Base-by-base conservation (phyloP, 2,888 invertebrate genomes). In the Mimas tiliae region DNA sequence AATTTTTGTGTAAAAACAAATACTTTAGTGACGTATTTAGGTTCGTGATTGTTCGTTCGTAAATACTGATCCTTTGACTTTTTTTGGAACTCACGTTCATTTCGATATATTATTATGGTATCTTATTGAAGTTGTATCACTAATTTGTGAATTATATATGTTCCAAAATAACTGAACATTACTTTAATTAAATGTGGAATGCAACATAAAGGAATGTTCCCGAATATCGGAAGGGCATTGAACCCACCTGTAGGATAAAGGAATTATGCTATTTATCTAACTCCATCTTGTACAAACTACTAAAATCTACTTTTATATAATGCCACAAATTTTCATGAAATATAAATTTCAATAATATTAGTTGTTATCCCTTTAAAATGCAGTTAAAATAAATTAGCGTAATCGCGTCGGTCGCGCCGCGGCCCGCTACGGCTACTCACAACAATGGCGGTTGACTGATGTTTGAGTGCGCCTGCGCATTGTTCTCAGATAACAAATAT, bases 401-500 rank as follows among this genome's bases (percentile, higher is more conserved):
- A 66, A 66, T 70, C 67, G 68, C 71, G 69, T 71, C 63, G 64
- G 65, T 69, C 70, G 72, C 72, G 67, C 67, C 66, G 65, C 68
- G 51, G 72, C 69, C 67, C 70, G 70, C 68, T 68, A 68, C 67
- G 70, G 70, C 68, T 68, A 68, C 68, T 71, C 66, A 66, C 74
- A 72, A 80, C 81, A 83, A 82, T 82, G 81, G 77, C 76, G 74
- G 72, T 79, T 81, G 85, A 85, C 77, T 83, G 84, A 84, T 85
- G 84, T 81, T 78, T 78, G 78, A 74, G 75, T 77, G 73, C 72
- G 70, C 77, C 80, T 77, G 72, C 74, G 83, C 87, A 87, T 90
- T 90, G 89, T 89, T 83, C 85, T 77, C 83, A 83, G 88, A 89
- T 89, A 87, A 88, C 84, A 81, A 79, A 83, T 80, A 86, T 87